These are phyloP conservation scores for Sinocyclocheilus anophthalmus DNA, from an alignment of 2,113 vertebrate species.

Conservation along the genomic window DNA sequence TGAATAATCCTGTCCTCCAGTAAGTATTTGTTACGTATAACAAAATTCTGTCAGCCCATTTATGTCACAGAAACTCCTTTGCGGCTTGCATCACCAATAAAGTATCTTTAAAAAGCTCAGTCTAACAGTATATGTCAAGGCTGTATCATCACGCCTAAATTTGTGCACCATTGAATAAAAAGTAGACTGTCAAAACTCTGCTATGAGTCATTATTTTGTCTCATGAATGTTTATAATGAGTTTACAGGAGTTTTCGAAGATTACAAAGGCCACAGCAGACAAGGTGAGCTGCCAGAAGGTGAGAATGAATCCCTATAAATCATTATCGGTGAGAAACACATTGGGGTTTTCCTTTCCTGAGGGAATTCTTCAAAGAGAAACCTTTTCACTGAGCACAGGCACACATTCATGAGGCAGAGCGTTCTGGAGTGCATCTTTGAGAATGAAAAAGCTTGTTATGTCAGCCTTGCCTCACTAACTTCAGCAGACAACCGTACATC, in stretches of 20 bases:
- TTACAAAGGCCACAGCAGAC: background rate
- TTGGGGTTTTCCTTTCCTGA: slow-evolving; percentile 46
- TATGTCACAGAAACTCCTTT: slow-evolving; percentile 27
- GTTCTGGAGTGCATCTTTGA: too few relatives aligned
- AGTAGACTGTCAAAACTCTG: slow-evolving; percentile 23
- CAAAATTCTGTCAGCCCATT: slow-evolving; percentile 26
- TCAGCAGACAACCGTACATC: slow-evolving; percentile 67
- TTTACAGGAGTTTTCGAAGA: slow-evolving; percentile 17
- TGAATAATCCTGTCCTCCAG: slow-evolving; percentile 19
- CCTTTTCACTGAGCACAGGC: slow-evolving; percentile 60
- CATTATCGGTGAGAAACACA: slow-evolving; percentile 70
- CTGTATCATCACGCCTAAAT: slow-evolving; percentile 13
- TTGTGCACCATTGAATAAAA: background rate
- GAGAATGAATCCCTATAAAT: slow-evolving; percentile 63
- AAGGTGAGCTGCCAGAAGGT: slow-evolving; percentile 40
- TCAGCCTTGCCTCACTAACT: too few relatives aligned
- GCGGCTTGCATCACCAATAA: background rate
- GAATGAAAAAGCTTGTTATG: too few relatives aligned
- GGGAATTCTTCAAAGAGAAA: slow-evolving; percentile 64
- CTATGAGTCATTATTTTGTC: slow-evolving; percentile 20
- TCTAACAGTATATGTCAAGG: background rate
- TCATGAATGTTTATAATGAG: slow-evolving; percentile 27
- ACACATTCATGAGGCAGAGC: too few relatives aligned
- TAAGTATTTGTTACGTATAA: background rate
- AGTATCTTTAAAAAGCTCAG: slow-evolving; percentile 10